Base-by-base conservation (phyloP, 2,797 vertebrate species). In the Megalops cyprinoides region DNA sequence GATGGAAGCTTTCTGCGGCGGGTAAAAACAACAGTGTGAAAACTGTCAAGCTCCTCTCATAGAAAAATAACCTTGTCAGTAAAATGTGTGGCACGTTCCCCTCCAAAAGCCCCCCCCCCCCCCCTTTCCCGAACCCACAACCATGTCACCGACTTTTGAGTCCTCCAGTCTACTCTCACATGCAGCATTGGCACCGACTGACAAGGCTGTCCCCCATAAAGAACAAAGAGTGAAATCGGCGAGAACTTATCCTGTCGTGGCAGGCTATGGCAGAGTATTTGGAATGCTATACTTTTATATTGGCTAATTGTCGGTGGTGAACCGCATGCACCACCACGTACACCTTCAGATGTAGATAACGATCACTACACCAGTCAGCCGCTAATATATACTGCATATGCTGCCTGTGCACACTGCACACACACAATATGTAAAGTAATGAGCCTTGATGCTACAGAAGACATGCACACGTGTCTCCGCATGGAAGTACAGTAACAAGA, bases 71-170 rank as follows among this genome's bases (percentile, higher is more conserved):
- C 18, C 67, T 25, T 74, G 69, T 46, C 69, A 74, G n/a, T 9
- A 28, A 74, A 28, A 48, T 46, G 23, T 25, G 39, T 28, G 65
- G 74, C 81, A 77, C 67, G 51, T 65, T 60, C 31, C 42, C 23
- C 10, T 23, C 46, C 39, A 48, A 74, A 74, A 12, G n/a, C 18
- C 18, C 1, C n/a, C n/a, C n/a, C n/a, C n/a, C 53, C 2, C 55
- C 53, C 53, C 53, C 53, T 2, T n/a, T 12, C 25, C 12, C 3
- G 39, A 25, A 74, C 14, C 39, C 23, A 37, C 71, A 74, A 6
- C 23, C 42, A 10, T 46, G 71, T 46, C 71, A 8, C 69, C 23
- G 39, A n/a, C 5, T 3, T 10, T 37, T 65, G 31, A 18, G 28
- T 65, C 60, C 0, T 65, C 2, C 25, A 15, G 28, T 65, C 31